Conservation (phyloP, 2,888 invertebrate genomes). For the Perizoma affinitatum region DNA sequence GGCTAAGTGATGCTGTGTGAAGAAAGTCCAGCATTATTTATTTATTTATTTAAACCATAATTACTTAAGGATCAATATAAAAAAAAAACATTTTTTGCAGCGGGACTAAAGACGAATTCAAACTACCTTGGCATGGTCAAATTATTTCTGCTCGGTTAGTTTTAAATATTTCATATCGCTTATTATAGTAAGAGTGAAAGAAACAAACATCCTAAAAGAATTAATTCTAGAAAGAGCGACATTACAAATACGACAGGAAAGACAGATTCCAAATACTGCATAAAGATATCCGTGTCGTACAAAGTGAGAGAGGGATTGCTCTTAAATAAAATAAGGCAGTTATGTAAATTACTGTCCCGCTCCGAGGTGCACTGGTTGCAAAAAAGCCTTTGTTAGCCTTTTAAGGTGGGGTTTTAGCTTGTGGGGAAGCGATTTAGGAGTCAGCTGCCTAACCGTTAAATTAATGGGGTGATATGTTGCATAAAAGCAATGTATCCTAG, state of each 20-base stretch:
- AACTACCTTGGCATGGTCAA: no score
- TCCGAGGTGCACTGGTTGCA: constrained; percentile 60
- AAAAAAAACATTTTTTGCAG: no score
- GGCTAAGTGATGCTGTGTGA: no score
- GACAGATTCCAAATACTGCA: constrained; percentile 49
- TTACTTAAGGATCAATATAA: no score
- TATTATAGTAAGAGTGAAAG: not conserved
- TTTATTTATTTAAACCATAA: no score
- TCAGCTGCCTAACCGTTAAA: constrained; percentile 13
- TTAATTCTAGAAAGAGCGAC: constrained; percentile 3
- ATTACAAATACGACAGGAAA: constrained; percentile 33
- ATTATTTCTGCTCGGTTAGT: no score
- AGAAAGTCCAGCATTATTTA: no score
- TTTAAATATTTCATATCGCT: no score
- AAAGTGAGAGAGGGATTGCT: constrained; percentile 58
- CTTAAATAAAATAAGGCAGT: constrained; percentile 73
- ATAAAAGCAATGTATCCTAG: constrained; percentile 9
- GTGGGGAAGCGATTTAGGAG: constrained; percentile 26
- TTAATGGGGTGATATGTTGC: constrained; percentile 17
- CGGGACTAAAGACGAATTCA: no score
- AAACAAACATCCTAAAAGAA: not conserved
- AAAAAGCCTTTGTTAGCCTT: constrained; percentile 64
- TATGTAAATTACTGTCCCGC: constrained; percentile 72
- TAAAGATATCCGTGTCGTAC: constrained; percentile 64
- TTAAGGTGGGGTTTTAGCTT: constrained; percentile 38